phyloP scores from a whole-genome alignment of 2,797 vertebrate species.

The Anguilla megastoma region DNA sequence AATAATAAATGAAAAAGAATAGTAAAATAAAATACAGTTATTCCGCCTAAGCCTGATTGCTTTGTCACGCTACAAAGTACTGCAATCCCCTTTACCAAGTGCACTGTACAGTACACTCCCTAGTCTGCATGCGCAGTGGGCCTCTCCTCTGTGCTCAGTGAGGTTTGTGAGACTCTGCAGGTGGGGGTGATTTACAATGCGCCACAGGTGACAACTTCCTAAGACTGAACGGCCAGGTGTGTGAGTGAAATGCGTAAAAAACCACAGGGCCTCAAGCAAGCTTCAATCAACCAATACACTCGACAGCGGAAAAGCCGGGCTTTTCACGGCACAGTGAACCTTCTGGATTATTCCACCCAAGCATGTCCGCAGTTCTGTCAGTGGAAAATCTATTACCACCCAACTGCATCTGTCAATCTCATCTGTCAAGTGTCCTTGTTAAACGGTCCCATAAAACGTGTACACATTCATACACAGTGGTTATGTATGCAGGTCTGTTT shows the following conservation, averaged over 20 bases:
- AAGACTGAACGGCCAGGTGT: conserved; percentile 40
- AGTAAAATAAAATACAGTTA: no score
- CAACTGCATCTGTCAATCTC: neutral
- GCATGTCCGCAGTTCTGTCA: neutral
- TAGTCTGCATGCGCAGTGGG: conserved; percentile 2
- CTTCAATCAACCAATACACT: neutral
- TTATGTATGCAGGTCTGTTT: neutral
- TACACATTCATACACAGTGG: neutral
- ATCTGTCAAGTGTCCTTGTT: neutral
- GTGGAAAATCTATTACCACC: neutral
- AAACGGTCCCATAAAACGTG: neutral
- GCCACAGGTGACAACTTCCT: conserved; percentile 24
- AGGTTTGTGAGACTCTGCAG: neutral
- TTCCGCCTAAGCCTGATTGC: neutral
- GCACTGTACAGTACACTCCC: conserved; percentile 42
- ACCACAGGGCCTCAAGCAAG: conserved; percentile 1
- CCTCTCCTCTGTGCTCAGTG: neutral
- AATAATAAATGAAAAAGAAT: no score
- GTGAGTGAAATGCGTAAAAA: conserved; percentile 10
- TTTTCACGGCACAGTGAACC: neutral
- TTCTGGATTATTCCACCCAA: neutral
- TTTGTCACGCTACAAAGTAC: neutral
- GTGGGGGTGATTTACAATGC: neutral
- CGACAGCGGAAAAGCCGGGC: neutral
- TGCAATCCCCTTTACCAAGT: neutral